Evolutionary conservation across 2,113 vertebrate genomes (phyloP), one percentile per base, ranked within the genome.

Genomic region (Oncorhynchus clarkii): DNA sequence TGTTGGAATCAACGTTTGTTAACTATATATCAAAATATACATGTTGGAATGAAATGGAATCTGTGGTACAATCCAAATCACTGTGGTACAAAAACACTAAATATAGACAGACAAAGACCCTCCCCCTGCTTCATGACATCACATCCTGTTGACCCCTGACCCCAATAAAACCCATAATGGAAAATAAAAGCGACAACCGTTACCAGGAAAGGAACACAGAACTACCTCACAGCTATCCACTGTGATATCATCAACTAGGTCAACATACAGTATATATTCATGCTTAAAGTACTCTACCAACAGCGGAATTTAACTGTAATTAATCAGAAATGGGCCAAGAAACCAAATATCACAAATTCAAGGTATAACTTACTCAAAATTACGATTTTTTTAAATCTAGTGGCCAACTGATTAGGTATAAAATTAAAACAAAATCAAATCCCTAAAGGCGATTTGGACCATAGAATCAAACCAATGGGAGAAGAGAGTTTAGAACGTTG

Each of bases 41-140:
- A 92, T 89, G 90, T 92, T 83, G 88, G 83, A 90, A 92, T 86
- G 78, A 89, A 89, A 89, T 84, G 82, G 82, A 80, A 89, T 86
- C 14, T 18, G 88, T 80, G 31, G 31, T 34, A 34, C 31, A 88
- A 85, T 88, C 87, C 89, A 89, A 90, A 90, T 89, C 82, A 88
- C 84, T 90, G 91, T 92, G 89, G 88, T 92, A 92, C 91, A 92
- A 92, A 91, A 92, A 89, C 90, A 92, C 51, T 89, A 86, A 91
- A 87, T 92, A 93, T 92, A 87, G 90, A 93, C 91, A 93, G 87
- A 86, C 88, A 85, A 31, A 67, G 18, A 67, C 66, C 65, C 24
- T 87, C 83, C 82, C 79, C 86, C 88, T 73, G 68, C 77, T 70
- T 89, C 86, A 83, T 85, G 85, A 31, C 3, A 29, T n/a, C 76